A percentile compares a stretch with the other conserved stretches of the same genome.
phyloP scores from a whole-genome alignment of 2,113 vertebrate genomes.

The Phylloscopus trochiloides region DNA sequence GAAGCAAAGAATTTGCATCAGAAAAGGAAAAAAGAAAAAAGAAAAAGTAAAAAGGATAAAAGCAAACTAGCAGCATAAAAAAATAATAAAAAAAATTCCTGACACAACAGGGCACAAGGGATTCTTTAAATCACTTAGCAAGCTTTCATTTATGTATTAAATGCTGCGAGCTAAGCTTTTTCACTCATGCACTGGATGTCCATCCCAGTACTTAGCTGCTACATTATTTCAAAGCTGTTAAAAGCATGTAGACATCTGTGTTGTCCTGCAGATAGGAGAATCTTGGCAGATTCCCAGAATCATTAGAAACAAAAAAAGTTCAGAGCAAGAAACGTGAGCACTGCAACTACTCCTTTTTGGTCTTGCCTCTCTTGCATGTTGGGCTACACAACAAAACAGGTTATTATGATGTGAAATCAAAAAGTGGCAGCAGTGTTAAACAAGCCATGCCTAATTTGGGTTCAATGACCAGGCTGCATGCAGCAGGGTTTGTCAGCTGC shows the following conservation, averaged over 20 bases:
- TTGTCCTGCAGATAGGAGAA: background rate
- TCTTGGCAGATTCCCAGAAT: conserved; percentile 38
- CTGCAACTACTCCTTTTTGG: background rate
- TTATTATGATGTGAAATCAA: background rate
- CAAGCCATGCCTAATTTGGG: background rate
- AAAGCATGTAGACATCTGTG: conserved; percentile 1
- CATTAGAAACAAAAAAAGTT: background rate
- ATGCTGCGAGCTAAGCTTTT: background rate
- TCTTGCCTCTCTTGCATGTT: background rate
- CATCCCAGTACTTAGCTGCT: background rate
- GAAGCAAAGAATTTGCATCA: background rate
- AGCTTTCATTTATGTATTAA: background rate
- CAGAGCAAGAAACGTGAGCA: background rate
- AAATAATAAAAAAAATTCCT: background rate
- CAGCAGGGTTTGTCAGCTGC: background rate
- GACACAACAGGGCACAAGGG: background rate
- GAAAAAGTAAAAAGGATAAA: background rate
- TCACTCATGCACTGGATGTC: background rate
- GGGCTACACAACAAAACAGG: background rate
- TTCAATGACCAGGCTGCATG: background rate
- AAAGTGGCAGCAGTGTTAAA: background rate
- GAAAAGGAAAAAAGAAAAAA: background rate
- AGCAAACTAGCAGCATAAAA: background rate
- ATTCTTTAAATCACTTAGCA: background rate
- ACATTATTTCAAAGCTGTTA: conserved; percentile 38